Evolutionary conservation across 1,140 invertebrate genomes (phyloP).

Genomic region (Diabrotica virgifera): DNA sequence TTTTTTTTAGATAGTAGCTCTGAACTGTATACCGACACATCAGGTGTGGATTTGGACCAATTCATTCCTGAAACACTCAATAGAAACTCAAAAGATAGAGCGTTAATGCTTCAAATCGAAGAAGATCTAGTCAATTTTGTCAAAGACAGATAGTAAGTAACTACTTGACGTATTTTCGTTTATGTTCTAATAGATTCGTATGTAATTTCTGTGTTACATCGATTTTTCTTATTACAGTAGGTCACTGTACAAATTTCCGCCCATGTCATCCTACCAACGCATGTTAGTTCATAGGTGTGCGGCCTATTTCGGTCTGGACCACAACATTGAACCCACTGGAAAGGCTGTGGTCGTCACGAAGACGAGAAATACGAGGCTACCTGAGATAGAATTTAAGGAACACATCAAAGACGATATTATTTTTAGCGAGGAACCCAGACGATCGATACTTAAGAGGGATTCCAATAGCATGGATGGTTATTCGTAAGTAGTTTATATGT

Average conservation of each 20-base stretch:
- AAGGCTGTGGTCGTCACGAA: conserved; percentile 80
- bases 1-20: conserved; percentile 71
- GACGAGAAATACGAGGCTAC: conserved; percentile 73
- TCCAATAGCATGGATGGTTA: conserved; percentile 75
- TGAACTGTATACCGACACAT: conserved; percentile 74
- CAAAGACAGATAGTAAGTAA: conserved; percentile 76
- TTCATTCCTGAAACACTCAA: conserved; percentile 91
- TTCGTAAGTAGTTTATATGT: conserved; percentile 4
- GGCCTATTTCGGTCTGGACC: conserved; percentile 90
- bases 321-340: conserved; percentile 86
- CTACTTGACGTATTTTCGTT: not conserved
- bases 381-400: conserved; percentile 59
- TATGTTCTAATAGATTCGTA: too few relatives aligned
- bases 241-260: conserved; percentile 78
- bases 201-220: too few relatives aligned
- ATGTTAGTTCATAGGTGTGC: conserved; percentile 94
- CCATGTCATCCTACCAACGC: conserved; percentile 90
- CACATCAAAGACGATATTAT: conserved; percentile 59
- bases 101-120: conserved; percentile 82
- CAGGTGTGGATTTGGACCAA: conserved; percentile 76
- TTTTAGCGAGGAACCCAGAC: conserved; percentile 62
- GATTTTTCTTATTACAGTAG: conserved; percentile 48
- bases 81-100: conserved; percentile 82
- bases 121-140: conserved; percentile 80
- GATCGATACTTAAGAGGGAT: conserved; percentile 81